Evolutionary conservation across 2,797 vertebrate genomes (phyloP).

Genomic region (Anniella stebbinsi): DNA sequence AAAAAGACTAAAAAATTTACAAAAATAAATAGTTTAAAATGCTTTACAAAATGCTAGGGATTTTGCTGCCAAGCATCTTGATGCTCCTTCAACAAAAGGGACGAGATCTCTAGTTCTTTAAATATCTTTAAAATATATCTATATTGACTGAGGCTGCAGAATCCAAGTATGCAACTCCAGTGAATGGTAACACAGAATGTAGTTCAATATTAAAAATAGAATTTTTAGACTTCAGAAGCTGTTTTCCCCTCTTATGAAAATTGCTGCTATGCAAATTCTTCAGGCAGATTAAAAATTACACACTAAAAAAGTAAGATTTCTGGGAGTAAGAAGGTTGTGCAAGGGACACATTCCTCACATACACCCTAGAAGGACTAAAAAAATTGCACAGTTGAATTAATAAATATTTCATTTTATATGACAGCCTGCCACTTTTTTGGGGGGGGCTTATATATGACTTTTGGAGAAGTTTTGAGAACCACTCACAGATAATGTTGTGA

Average conservation of each 20-base stretch:
- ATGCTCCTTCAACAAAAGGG: conserved; percentile 51
- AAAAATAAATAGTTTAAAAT: conserved; percentile 81
- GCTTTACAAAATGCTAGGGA: conserved; percentile 77
- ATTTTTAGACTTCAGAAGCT: conserved; percentile 72
- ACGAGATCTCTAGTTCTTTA: conserved; percentile 58
- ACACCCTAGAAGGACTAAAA: conserved; percentile 68
- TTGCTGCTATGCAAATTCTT: conserved; percentile 74
- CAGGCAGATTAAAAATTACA: conserved; percentile 79
- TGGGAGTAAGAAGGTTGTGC: conserved; percentile 57
- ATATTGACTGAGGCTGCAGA: conserved; percentile 55
- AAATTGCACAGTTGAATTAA: conserved; percentile 78
- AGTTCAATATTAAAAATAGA: conserved; percentile 76
- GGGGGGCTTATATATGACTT: conserved; percentile 50
- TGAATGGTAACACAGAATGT: conserved; percentile 56
- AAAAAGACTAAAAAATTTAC: conserved; percentile 80
- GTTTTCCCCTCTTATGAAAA: conserved; percentile 68
- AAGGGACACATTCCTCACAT: conserved; percentile 64
- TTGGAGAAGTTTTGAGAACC: conserved; percentile 65
- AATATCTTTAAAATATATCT: conserved; percentile 73
- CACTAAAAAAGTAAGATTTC: conserved; percentile 74
- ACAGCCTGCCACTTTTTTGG: conserved; percentile 60
- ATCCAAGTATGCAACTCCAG: conserved; percentile 58
- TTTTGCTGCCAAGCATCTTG: conserved; percentile 62
- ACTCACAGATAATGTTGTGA: neutral
- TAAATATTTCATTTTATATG: conserved; percentile 66